Evolutionary conservation across 2,888 invertebrate genomes (phyloP).

Genomic region (Torymus tubicola): DNA sequence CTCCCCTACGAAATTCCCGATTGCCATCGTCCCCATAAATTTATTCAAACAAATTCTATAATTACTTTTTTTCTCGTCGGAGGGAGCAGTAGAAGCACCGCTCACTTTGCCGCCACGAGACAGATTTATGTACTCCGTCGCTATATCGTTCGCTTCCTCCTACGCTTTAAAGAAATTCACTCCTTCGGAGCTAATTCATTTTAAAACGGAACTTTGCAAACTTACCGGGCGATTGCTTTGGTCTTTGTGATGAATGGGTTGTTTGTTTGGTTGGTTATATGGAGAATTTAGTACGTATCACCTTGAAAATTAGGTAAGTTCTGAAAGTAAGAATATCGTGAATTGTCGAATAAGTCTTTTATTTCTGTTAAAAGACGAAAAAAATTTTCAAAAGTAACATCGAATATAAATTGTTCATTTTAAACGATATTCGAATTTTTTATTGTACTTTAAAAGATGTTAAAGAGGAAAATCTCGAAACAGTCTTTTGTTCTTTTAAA

Average conservation of each 20-base stretch:
- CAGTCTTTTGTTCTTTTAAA: too few species aligned
- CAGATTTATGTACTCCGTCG: slow-evolving; percentile 56
- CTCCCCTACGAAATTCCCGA: slow-evolving; percentile 67
- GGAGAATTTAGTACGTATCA: not conserved
- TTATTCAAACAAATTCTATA: slow-evolving; percentile 75
- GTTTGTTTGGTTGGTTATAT: not conserved
- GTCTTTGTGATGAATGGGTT: not conserved
- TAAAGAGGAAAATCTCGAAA: too few species aligned
- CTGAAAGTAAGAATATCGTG: too few species aligned
- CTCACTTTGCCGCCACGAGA: slow-evolving; percentile 28
- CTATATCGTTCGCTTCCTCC: slow-evolving; percentile 14
- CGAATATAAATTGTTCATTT: too few species aligned
- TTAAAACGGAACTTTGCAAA: slow-evolving; percentile 15
- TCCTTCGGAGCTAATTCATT: slow-evolving; percentile 32
- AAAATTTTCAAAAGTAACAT: too few species aligned
- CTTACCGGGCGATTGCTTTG: not conserved
- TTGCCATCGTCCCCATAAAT: slow-evolving; percentile 69
- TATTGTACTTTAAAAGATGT: too few species aligned
- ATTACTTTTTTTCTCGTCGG: slow-evolving; percentile 69
- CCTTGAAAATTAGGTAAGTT: too few species aligned
- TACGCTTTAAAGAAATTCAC: slow-evolving; percentile 29
- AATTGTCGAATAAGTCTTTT: too few species aligned
- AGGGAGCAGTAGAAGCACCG: slow-evolving; percentile 1
- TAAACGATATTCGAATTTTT: too few species aligned
- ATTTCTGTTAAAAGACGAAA: too few species aligned